Percentiles rank a stretch among this genome's conserved stretches.
phyloP scores from a whole-genome alignment of 1,140 invertebrate genomes.

The Heliconius congener region DNA sequence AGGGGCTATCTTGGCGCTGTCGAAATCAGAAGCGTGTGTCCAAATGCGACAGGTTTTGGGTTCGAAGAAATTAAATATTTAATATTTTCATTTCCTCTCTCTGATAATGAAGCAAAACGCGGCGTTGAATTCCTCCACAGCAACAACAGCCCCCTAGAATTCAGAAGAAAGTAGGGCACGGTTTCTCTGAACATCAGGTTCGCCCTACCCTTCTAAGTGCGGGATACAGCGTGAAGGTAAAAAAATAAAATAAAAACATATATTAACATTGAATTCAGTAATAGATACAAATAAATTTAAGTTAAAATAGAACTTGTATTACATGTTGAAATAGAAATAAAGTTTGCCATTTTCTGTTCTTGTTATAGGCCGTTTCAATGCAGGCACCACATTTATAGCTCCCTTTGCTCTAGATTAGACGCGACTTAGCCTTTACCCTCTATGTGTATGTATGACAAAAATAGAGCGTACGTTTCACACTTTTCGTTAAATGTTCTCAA shows the following conservation, averaged over 20 bases:
- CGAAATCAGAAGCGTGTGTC: no score
- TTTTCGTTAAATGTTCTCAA: background rate
- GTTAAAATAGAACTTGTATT: background rate
- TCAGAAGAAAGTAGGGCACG: no score
- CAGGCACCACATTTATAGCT: slow-evolving; percentile 14
- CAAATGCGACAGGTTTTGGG: no score
- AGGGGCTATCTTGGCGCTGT: no score
- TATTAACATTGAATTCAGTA: background rate
- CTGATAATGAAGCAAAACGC: no score
- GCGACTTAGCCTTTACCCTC: slow-evolving; percentile 3
- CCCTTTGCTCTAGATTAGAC: slow-evolving; percentile 13
- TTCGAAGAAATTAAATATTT: no score
- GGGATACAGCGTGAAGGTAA: no score
- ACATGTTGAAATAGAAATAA: background rate
- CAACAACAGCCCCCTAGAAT: no score
- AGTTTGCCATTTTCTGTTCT: slow-evolving; percentile 1
- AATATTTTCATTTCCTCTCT: no score
- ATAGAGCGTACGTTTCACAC: background rate
- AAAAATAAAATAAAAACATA: background rate
- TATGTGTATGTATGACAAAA: background rate
- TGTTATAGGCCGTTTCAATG: slow-evolving; percentile 5
- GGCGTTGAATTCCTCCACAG: no score
- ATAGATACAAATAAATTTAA: background rate
- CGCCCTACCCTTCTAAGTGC: no score
- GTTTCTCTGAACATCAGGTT: no score